Percentiles rank a stretch among this genome's conserved stretches.
Evolutionary conservation across 2,888 invertebrate genomes (phyloP).

Genomic region (Lithosia quadra): DNA sequence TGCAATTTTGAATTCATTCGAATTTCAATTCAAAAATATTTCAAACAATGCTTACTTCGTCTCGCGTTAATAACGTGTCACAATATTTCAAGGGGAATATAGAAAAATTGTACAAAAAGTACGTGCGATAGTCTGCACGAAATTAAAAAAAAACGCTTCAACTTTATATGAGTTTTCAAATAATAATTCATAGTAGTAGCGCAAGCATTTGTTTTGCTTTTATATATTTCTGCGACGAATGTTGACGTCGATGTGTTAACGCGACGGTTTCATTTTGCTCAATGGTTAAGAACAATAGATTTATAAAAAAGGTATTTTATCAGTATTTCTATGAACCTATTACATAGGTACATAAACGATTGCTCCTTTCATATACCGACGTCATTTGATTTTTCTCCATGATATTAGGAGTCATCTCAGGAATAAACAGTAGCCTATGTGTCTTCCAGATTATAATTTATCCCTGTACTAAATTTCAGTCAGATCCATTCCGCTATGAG

Average conservation of each 20-base stretch:
- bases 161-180: background rate
- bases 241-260: slow-evolving; percentile 2
- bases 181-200: slow-evolving; percentile 6
- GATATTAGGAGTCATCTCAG: too few species aligned
- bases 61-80: background rate
- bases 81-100: background rate
- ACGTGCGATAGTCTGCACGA: background rate
- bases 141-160: background rate
- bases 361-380: too few species aligned
- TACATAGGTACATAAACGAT: background rate
- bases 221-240: slow-evolving; percentile 5
- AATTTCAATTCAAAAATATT: background rate
- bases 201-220: background rate
- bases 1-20: background rate
- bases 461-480: too few species aligned
- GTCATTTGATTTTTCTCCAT: too few species aligned
- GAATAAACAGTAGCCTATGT: too few species aligned
- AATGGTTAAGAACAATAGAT: slow-evolving; percentile 5
- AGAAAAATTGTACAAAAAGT: background rate
- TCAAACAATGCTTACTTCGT: background rate
- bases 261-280: background rate
- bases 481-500: too few species aligned
- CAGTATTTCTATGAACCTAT: background rate
- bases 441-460: too few species aligned
- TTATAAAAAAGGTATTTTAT: background rate